These are phyloP conservation scores for Lymantria monacha DNA, from an alignment of 2,888 invertebrate species.

Conservation along the genomic window DNA sequence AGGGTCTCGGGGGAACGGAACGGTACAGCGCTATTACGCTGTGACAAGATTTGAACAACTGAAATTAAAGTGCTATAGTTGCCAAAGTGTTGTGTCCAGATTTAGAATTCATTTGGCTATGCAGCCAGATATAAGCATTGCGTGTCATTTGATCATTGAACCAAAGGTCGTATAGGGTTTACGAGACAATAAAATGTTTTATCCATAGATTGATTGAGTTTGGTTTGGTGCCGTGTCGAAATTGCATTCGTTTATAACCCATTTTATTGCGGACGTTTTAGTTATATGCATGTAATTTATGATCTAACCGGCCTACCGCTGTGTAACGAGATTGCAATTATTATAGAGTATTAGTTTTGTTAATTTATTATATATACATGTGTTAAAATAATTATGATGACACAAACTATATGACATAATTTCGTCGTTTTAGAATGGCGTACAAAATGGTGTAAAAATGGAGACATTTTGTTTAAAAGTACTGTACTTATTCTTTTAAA, in stretches of 20 bases:
- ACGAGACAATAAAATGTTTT: conserved; percentile 40
- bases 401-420: no score
- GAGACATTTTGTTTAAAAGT: no score
- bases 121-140: conserved; percentile 60
- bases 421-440: no score
- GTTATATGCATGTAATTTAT: conserved; percentile 6
- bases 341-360: no score
- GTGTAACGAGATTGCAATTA: no score
- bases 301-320: neutral
- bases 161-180: conserved; percentile 42
- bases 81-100: conserved; percentile 77
- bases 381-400: no score
- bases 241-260: conserved; percentile 12
- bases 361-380: no score
- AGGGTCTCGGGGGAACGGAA: conserved; percentile 60
- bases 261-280: conserved; percentile 12
- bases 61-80: conserved; percentile 78
- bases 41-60: conserved; percentile 80
- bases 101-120: conserved; percentile 78
- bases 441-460: no score
- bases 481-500: no score
- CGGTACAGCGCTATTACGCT: conserved; percentile 71
- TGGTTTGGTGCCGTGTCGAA: conserved; percentile 25
- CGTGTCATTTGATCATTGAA: conserved; percentile 51
- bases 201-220: conserved; percentile 30